phyloP scores from a whole-genome alignment of 2,113 vertebrate genomes.

The Macquaria australasica region DNA sequence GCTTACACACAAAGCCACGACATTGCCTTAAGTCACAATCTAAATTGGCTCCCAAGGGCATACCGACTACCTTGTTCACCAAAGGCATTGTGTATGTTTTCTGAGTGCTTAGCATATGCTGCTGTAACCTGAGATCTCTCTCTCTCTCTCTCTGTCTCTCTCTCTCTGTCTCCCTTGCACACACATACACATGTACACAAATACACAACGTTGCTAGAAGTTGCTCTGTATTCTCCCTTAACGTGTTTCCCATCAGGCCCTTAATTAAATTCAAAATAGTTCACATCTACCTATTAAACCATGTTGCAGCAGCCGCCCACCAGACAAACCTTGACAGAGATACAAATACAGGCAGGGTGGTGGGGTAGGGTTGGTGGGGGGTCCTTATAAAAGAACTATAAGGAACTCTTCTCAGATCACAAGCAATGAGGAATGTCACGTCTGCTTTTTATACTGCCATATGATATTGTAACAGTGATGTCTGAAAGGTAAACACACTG shows the following conservation, averaged over 20 bases:
- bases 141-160: conserved; percentile 42
- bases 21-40: conserved; percentile 92
- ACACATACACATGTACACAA: conserved; percentile 50
- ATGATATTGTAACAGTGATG: conserved; percentile 9
- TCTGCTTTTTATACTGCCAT: conserved; percentile 30
- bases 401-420: conserved; percentile 55
- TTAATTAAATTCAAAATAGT: conserved; percentile 91
- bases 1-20: conserved; percentile 80
- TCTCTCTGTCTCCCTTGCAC: conserved; percentile 8
- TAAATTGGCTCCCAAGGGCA: conserved; percentile 96
- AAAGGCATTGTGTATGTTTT: conserved; percentile 91
- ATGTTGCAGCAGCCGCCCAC: conserved; percentile 69
- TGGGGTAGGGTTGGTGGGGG: background rate
- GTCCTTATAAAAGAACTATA: background rate
- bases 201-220: conserved; percentile 79
- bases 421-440: conserved; percentile 39
- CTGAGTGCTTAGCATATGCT: conserved; percentile 91
- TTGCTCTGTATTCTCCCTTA: conserved; percentile 83
- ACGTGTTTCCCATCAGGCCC: conserved; percentile 91
- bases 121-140: conserved; percentile 89
- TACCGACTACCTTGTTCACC: conserved; percentile 91
- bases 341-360: conserved; percentile 38
- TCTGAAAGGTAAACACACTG: conserved; percentile 3
- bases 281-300: conserved; percentile 83
- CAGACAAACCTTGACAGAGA: conserved; percentile 65